Evolutionary conservation across 1,140 invertebrate genomes (phyloP).

Genomic region (Solen grandis): DNA sequence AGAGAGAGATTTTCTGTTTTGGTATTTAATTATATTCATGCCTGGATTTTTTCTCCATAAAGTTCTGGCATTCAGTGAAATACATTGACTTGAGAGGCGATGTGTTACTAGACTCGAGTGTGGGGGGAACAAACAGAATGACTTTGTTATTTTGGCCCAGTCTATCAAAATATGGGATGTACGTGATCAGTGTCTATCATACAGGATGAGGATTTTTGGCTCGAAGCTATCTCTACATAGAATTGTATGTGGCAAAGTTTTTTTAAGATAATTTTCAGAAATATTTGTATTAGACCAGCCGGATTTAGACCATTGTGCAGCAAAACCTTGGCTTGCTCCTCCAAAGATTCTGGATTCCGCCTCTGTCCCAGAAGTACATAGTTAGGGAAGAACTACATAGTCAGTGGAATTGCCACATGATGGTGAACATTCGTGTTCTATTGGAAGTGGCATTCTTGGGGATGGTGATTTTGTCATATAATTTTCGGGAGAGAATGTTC

Average conservation of each 20-base stretch:
- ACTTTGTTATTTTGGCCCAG: too few species aligned
- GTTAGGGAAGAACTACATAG: conserved; percentile 62
- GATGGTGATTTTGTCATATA: neutral
- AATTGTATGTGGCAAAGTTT: conserved; percentile 74
- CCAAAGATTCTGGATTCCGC: conserved; percentile 75
- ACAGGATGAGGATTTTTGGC: conserved; percentile 74
- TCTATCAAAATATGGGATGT: too few species aligned
- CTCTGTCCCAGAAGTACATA: conserved; percentile 64
- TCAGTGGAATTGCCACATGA: conserved; percentile 66
- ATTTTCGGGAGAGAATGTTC: conserved; percentile 17
- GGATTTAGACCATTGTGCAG: conserved; percentile 75
- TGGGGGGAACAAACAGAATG: conserved; percentile 62
- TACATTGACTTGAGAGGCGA: conserved; percentile 54
- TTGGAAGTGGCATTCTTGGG: conserved; percentile 17
- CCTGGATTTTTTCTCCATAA: conserved; percentile 10
- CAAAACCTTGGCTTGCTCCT: conserved; percentile 76
- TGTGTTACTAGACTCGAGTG: conserved; percentile 62
- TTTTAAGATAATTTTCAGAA: conserved; percentile 81
- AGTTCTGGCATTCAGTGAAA: conserved; percentile 18
- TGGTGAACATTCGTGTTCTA: conserved; percentile 52
- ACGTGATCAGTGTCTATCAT: conserved; percentile 79
- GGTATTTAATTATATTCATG: neutral
- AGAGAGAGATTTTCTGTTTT: too few species aligned
- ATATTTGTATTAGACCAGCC: conserved; percentile 80
- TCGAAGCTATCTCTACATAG: conserved; percentile 64